Evolutionary conservation across 2,888 invertebrate genomes (phyloP).

Genomic region (Epirrhoe alternata): DNA sequence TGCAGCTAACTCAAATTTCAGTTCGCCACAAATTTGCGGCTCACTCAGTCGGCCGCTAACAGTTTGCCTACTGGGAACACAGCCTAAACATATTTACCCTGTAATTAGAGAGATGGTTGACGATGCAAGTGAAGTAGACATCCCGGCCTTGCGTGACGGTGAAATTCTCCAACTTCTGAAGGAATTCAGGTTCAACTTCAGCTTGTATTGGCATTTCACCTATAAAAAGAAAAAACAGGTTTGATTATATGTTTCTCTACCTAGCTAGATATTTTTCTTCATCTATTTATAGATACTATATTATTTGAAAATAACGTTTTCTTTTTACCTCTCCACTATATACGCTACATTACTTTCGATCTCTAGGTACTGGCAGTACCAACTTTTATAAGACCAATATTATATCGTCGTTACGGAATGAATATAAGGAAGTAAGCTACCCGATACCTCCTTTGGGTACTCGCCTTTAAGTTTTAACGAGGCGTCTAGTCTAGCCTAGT

Average conservation of each 20-base stretch:
- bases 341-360: constrained; percentile 11
- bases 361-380: not conserved
- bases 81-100: constrained; percentile 91
- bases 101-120: constrained; percentile 94
- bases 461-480: constrained; percentile 41
- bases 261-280: too few relatives aligned
- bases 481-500: constrained; percentile 21
- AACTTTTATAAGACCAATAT: constrained; percentile 18
- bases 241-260: too few relatives aligned
- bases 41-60: too few relatives aligned
- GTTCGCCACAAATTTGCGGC: too few relatives aligned
- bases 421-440: constrained; percentile 29
- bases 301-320: too few relatives aligned
- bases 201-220: constrained; percentile 89
- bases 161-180: constrained; percentile 93
- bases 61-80: too few relatives aligned
- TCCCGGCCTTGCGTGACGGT: constrained; percentile 95
- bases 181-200: constrained; percentile 90
- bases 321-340: not conserved
- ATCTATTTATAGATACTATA: too few relatives aligned
- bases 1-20: too few relatives aligned
- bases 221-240: constrained; percentile 61
- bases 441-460: constrained; percentile 43
- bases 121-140: constrained; percentile 95
- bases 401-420: constrained; percentile 20